These are phyloP conservation scores for Protomyctophum bolini DNA, from an alignment of 2,113 vertebrate genomes.

Conservation along the genomic window DNA sequence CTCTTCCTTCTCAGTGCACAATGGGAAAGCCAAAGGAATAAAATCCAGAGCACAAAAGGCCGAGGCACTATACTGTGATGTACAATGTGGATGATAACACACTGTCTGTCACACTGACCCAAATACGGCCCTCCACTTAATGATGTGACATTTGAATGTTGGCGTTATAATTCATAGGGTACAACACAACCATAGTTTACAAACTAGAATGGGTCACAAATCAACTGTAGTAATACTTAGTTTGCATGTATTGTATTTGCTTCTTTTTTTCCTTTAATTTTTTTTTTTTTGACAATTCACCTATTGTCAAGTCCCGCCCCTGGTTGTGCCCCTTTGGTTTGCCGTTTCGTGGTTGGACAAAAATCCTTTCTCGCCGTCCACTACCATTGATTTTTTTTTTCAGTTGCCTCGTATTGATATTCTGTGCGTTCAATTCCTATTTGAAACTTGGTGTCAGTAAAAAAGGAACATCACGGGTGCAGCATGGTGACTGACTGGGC, in stretches of 20 bases:
- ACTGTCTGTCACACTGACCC: constrained; percentile 14
- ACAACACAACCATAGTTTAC: neutral
- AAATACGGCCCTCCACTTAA: neutral
- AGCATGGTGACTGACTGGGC: too few relatives aligned
- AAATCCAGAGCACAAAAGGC: neutral
- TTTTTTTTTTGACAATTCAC: neutral
- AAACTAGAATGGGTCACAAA: neutral
- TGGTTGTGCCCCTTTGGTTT: too few relatives aligned
- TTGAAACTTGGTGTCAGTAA: too few relatives aligned
- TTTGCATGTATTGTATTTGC: too few relatives aligned
- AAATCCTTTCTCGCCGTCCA: too few relatives aligned
- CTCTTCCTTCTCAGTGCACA: constrained; percentile 20
- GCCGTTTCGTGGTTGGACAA: too few relatives aligned
- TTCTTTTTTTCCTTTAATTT: constrained; percentile 16
- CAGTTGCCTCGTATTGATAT: too few relatives aligned
- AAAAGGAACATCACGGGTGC: too few relatives aligned
- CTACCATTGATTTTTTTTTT: too few relatives aligned
- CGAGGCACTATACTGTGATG: constrained; percentile 29
- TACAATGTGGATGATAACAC: constrained; percentile 20
- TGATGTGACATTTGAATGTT: constrained; percentile 6
- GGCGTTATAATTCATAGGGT: neutral
- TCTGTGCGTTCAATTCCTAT: too few relatives aligned
- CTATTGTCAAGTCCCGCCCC: too few relatives aligned
- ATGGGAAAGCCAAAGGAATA: constrained; percentile 8
- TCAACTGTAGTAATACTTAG: too few relatives aligned